Conservation (phyloP, 1,140 invertebrate genomes). For the Ostrea edulis region DNA sequence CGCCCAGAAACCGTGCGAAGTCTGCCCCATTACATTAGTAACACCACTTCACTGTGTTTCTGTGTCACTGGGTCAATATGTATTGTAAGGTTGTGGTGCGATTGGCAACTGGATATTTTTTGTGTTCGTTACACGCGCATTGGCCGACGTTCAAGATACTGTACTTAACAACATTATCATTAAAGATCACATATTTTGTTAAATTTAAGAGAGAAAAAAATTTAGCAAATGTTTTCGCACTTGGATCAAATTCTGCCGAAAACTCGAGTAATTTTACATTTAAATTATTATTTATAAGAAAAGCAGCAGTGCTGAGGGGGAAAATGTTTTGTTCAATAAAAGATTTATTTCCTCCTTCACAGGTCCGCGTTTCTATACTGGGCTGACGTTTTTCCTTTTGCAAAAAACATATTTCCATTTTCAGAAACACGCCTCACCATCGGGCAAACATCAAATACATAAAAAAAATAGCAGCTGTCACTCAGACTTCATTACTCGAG, state of each 20-base stretch:
- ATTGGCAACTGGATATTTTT: neutral
- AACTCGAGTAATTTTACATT: too few relatives aligned
- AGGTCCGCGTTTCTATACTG: neutral
- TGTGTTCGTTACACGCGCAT: neutral
- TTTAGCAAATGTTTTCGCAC: too few relatives aligned
- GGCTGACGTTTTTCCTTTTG: neutral
- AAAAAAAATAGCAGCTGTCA: slow-evolving; percentile 9
- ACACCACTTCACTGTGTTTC: neutral
- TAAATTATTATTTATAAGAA: too few relatives aligned
- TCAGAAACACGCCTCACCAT: neutral
- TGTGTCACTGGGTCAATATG: slow-evolving; percentile 11
- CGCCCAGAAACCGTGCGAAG: neutral
- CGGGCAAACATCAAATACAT: neutral
- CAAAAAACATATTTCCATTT: neutral
- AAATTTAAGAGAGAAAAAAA: too few relatives aligned
- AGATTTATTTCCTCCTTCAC: neutral
- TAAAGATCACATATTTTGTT: too few relatives aligned
- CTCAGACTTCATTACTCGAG: neutral
- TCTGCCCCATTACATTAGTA: neutral
- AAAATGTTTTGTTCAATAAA: neutral
- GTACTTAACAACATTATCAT: too few relatives aligned
- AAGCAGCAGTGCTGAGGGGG: too few relatives aligned
- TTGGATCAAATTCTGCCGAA: too few relatives aligned
- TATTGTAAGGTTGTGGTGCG: neutral
- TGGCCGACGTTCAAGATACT: too few relatives aligned